Base-by-base conservation (phyloP, 2,888 invertebrate genomes). In the Gerris lacustris region DNA sequence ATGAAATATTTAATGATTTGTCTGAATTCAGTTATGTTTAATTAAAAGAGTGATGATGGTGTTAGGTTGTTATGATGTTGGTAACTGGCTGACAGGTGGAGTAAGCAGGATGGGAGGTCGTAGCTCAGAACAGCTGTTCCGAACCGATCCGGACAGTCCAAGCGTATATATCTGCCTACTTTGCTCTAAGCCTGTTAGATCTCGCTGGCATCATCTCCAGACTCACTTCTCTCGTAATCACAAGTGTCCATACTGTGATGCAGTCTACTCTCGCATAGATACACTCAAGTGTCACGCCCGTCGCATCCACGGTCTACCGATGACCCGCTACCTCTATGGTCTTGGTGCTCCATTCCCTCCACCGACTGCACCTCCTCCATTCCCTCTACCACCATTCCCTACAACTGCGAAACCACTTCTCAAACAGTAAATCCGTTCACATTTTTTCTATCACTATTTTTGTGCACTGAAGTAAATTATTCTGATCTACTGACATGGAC, bases 241-340 rank as follows among this genome's bases (percentile, higher is more conserved):
- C 73, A 73, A 74, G 70, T 92, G 92, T 82, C 91, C 90, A 74
- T 90, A 90, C 82, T 92, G 92, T 83, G 89, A 90, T 75, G 90
- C 91, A 78, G 90, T 91, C 73, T 92, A 92, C 84, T 91, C 91
- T 83, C 87, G 92, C 81, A 91, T 91, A 81, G 92, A 93, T 83
- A 92, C 92, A 69, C 84, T 92, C 79, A 87, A 91, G 79, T 87
- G 88, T 70, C 92, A 93, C 80, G 85, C 92, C 2, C 66, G 73
- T 17, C 63, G 72, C 79, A 91, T 92, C 80, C 91, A 92, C 81
- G 83, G 71, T 6, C 63, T 64, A 11, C 66, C 64, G 44, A 75
- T 73, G 63, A 70, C 73, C 7, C 69, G 74, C 17, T 75, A 73
- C 70, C 66, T 74, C 66, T 72, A 72, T 47, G 75, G 74, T 18